These are phyloP conservation scores for Myripristis murdjan DNA, from an alignment of 2,797 vertebrate genomes.

Conservation along the genomic window DNA sequence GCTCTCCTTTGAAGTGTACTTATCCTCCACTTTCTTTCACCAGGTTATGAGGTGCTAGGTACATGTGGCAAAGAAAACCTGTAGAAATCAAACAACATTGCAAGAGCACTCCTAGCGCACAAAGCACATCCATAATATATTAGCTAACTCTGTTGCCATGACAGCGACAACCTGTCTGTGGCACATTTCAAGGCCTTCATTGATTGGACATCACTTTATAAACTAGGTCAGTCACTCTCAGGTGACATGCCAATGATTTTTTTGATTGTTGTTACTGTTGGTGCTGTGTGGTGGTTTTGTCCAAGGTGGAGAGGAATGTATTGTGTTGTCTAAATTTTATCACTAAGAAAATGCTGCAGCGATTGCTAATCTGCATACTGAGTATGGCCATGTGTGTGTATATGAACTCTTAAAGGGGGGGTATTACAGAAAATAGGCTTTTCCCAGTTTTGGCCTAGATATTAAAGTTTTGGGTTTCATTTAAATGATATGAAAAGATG, in stretches of 20 bases:
- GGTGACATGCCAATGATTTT: neutral
- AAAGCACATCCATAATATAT: conserved; percentile 30
- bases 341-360: conserved; percentile 7
- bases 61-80: conserved; percentile 29
- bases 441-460: too few relatives aligned
- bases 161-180: conserved; percentile 8
- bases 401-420: neutral
- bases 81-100: conserved; percentile 12
- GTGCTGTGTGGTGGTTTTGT: conserved; percentile 29
- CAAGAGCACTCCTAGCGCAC: conserved; percentile 28
- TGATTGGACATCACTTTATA: conserved; percentile 29
- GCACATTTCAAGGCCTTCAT: conserved; percentile 34
- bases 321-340: conserved; percentile 12
- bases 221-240: neutral
- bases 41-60: conserved; percentile 48
- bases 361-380: neutral
- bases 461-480: too few relatives aligned
- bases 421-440: too few relatives aligned
- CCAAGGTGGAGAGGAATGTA: conserved; percentile 22
- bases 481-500: too few relatives aligned
- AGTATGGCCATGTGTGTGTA: neutral
- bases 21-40: conserved; percentile 43
- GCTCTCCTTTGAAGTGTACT: conserved; percentile 78
- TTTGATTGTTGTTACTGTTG: conserved; percentile 30
- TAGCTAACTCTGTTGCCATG: conserved; percentile 29